Evolutionary conservation across 2,888 invertebrate genomes (phyloP), one percentile per base, ranked within the genome.

Genomic region (Melieria picta): DNA sequence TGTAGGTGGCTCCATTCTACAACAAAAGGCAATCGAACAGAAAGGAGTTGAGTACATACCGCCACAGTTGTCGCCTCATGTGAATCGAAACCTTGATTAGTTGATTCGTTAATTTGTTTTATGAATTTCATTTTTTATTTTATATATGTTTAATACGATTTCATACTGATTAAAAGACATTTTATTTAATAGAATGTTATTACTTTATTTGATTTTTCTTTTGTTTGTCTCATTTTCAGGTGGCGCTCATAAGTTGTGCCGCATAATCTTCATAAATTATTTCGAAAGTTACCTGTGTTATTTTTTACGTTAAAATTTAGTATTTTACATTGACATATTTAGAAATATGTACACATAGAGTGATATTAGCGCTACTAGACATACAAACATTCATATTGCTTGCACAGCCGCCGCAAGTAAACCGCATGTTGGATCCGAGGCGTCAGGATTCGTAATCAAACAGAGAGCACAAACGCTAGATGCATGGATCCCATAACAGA

Each of bases 401-500:
- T 30, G 30, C 30, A 30, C 30, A 30, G 30, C 30, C 30, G 30
- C 30, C 30, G 0, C 30, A 30, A 30, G 30, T 30, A 30, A 30
- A 30, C 30, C 30, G 30, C 30, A 30, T 30, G 30, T 2, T 30
- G 30, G 30, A 30, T 30, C 30, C 30, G 30, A 30, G 30, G 30
- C 30, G 30, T 30, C 30, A 30, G 30, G 2, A 2, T 30, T 30
- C 30, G 30, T 30, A 30, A 30, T 30, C 30, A 30, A 3, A 30
- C 30, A 30, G 30, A 30, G 30, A 30, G 30, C 30, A 30, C 30
- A 30, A 57, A 47, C 48, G 68, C 77, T 72, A 4, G 50, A 64
- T 67, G 46, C 74, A 84, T 83, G 84, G 84, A 83, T 75, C 75
- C 79, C 68, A 67, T 82, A 65, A 76, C 77, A 63, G 71, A 80